phyloP scores from a whole-genome alignment of 2,797 vertebrate species.

The Notoglanidium macrostoma region DNA sequence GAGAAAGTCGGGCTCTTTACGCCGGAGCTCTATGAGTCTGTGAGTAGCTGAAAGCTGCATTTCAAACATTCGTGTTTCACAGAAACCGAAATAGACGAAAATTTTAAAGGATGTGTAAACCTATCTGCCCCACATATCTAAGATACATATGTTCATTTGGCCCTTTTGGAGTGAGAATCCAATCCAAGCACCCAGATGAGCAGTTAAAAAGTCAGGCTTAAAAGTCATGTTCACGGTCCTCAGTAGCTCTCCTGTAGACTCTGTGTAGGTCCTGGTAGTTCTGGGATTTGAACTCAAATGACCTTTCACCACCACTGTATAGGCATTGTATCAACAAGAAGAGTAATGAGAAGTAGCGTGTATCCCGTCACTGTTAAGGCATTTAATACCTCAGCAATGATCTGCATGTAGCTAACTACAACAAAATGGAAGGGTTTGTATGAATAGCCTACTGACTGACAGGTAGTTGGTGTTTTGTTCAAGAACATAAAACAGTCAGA shows the following conservation, averaged over 20 bases:
- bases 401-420: neutral
- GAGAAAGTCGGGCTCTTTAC: slow-evolving; percentile 93
- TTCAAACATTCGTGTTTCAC: neutral
- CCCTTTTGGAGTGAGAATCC: neutral
- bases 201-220: neutral
- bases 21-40: slow-evolving; percentile 98
- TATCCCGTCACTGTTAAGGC: neutral
- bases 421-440: neutral
- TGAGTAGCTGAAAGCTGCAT: slow-evolving; percentile 65
- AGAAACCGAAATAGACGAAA: neutral
- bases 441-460: neutral
- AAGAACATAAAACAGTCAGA: neutral
- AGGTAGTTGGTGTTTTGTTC: neutral
- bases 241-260: too few species aligned
- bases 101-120: neutral
- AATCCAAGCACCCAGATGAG: neutral
- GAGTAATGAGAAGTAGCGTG: neutral
- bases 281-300: neutral
- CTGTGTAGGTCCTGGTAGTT: neutral
- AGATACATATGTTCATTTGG: neutral
- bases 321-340: neutral
- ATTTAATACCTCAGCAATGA: neutral
- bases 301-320: neutral
- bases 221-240: neutral
- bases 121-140: neutral